phyloP scores from a whole-genome alignment of 2,888 invertebrate species.

The Mythimna impura region DNA sequence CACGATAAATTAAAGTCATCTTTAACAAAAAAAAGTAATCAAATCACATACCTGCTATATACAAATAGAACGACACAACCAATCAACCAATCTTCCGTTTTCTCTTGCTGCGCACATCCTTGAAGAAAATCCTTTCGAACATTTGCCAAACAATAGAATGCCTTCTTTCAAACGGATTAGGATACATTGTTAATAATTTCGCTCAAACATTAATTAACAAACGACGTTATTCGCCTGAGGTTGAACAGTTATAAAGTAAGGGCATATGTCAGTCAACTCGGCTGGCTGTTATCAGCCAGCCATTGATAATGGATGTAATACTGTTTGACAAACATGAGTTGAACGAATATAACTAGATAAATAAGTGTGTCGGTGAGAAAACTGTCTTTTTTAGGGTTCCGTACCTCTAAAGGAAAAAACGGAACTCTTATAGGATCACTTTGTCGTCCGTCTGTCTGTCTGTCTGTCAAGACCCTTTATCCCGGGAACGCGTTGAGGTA shows the following conservation, averaged over 20 bases:
- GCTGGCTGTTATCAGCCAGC: slow-evolving; percentile 47
- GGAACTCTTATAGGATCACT: no score
- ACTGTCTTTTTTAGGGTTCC: neutral
- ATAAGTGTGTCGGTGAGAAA: slow-evolving; percentile 6
- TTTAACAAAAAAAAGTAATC: neutral
- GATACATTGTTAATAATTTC: slow-evolving; percentile 84
- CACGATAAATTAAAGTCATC: slow-evolving; percentile 7
- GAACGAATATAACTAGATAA: slow-evolving; percentile 33
- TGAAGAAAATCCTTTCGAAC: slow-evolving; percentile 86
- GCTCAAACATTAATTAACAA: slow-evolving; percentile 31
- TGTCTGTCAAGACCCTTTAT: no score
- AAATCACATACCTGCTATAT: slow-evolving; percentile 43
- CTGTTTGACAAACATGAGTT: slow-evolving; percentile 26
- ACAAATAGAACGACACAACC: slow-evolving; percentile 25
- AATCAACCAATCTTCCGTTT: slow-evolving; percentile 57
- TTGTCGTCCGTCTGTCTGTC: no score
- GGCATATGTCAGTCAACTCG: slow-evolving; percentile 58
- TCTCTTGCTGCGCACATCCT: slow-evolving; percentile 49
- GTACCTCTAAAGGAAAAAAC: no score
- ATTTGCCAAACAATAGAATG: slow-evolving; percentile 91
- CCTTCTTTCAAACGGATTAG: slow-evolving; percentile 91
- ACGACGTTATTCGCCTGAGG: slow-evolving; percentile 41
- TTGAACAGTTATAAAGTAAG: slow-evolving; percentile 42
- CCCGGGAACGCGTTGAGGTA: no score
- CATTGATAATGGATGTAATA: slow-evolving; percentile 36